Percentiles rank a stretch among this genome's conserved stretches.
These are phyloP conservation scores for Apodemia hepburni DNA, from an alignment of 2,888 invertebrate species.

Conservation along the genomic window DNA sequence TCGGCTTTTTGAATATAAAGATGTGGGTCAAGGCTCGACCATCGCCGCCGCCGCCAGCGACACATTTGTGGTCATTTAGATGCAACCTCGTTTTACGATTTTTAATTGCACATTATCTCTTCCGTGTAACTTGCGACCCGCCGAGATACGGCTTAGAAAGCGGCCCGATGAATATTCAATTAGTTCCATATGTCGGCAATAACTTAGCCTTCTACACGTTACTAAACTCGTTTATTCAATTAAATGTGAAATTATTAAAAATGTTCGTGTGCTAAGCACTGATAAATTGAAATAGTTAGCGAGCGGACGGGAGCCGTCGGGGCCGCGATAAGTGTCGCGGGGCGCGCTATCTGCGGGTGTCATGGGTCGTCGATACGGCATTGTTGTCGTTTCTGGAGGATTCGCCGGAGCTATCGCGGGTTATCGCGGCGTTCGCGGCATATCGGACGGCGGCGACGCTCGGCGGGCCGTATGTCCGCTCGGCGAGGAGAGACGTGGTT, in stretches of 20 bases:
- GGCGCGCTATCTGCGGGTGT: conserved; percentile 32
- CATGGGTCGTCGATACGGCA: conserved; percentile 37
- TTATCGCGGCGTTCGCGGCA: conserved; percentile 29
- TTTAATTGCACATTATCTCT: conserved; percentile 44
- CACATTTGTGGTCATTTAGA: conserved; percentile 41
- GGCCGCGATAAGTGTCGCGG: conserved; percentile 25
- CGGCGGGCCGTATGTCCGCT: conserved; percentile 26
- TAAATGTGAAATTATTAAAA: background rate
- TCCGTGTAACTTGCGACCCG: conserved; percentile 35
- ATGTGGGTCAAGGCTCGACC: conserved; percentile 52
- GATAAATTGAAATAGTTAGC: background rate
- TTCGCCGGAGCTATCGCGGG: conserved; percentile 34
- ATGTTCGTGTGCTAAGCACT: background rate
- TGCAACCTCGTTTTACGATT: conserved; percentile 49
- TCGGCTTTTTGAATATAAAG: conserved; percentile 52
- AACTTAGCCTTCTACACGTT: background rate
- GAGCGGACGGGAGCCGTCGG: conserved; percentile 18
- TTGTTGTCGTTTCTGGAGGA: conserved; percentile 35
- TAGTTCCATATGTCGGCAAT: background rate
- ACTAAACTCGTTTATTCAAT: conserved; percentile 3
- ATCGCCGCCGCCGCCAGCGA: conserved; percentile 25
- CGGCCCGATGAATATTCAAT: conserved; percentile 3
- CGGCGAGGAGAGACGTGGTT: conserved; percentile 24
- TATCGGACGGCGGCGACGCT: background rate
- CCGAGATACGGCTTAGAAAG: conserved; percentile 13